Evolutionary conservation across 2,888 invertebrate species (phyloP), one percentile per base, ranked within the genome.

Genomic region (Nesidiocoris tenuis): DNA sequence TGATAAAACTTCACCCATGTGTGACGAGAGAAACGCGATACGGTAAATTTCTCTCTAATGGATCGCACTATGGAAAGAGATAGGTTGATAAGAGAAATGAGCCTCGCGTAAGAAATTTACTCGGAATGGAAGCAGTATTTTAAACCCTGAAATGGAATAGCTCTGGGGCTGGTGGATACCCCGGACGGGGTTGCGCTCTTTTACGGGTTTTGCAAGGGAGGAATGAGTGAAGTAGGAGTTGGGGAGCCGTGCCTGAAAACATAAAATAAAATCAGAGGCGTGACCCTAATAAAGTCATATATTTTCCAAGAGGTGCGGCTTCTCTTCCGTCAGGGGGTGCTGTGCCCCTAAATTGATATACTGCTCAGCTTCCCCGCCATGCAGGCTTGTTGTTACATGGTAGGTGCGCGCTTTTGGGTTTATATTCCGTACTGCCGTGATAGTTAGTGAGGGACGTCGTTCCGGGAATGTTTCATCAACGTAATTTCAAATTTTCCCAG

Each of bases 241-340:
- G 39, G 5, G 39, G 3, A 39, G 39, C 39, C 39, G 3, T n/a
- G n/a, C 39, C 55, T 55, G 55, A 56, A 67, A 67, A 67, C 67
- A 67, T 67, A 67, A 67, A 67, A 67, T 70, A 59, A 70, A 70
- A 70, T 59, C 70, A 70, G 57, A 70, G 70, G 59, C 70, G 70
- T 70, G 70, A 70, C 61, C 39, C 61, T 70, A 70, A 70, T 59
- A 70, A 70, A 59, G 59, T 21, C 22, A 70, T 70, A 70, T 70
- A 70, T 70, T 70, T 59, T 70, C 70, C 21, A 59, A 56, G 59
- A 59, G 39, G 67, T 39, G 39, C 22, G 56, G 67, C 21, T 22
- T 18, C 56, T 23, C 56, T 67, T 67, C 56, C 67, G 67, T 67
- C 55, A 56, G 67, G 56, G 54, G 67, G 54, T 22, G 39, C 56